A percentile compares a stretch with the other conserved stretches of the same genome.
phyloP scores from a whole-genome alignment of 1,140 invertebrate species.

The Drosophila lini region DNA sequence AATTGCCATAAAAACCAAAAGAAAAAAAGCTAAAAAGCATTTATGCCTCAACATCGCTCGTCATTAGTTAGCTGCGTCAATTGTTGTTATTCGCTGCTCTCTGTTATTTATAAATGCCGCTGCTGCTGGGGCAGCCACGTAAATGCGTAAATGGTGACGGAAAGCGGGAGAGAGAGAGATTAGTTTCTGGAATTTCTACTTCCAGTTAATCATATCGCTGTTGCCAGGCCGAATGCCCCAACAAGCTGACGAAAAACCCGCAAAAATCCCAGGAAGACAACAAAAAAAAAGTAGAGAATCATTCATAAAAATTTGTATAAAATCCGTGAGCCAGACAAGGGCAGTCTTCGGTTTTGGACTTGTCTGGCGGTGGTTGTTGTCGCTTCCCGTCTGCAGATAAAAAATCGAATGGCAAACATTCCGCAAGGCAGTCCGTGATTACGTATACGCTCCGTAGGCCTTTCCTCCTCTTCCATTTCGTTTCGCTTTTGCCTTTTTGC shows the following conservation, averaged over 20 bases:
- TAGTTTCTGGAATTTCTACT: constrained; percentile 37
- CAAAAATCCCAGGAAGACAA: background rate
- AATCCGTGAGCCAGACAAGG: constrained; percentile 20
- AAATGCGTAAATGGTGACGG: constrained; percentile 42
- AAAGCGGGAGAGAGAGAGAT: constrained; percentile 12
- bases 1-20: constrained; percentile 28
- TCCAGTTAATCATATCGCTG: constrained; percentile 23
- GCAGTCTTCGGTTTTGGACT: constrained; percentile 7
- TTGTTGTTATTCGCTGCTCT: constrained; percentile 18
- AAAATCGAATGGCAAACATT: constrained; percentile 47
- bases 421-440: constrained; percentile 26
- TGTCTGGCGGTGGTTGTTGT: constrained; percentile 33
- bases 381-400: constrained; percentile 46
- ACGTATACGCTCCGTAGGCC: constrained; percentile 47
- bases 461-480: background rate
- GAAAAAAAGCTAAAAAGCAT: background rate
- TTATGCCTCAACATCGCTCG: constrained; percentile 34
- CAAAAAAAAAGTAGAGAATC: constrained; percentile 22
- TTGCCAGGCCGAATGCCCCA: constrained; percentile 21
- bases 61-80: constrained; percentile 55
- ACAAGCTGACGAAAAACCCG: constrained; percentile 1
- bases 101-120: constrained; percentile 43
- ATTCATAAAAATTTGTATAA: constrained; percentile 46
- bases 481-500: constrained; percentile 10
- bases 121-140: constrained; percentile 31